These are phyloP conservation scores for Pterocles gutturalis DNA, from an alignment of 2,113 vertebrate genomes.

Conservation along the genomic window DNA sequence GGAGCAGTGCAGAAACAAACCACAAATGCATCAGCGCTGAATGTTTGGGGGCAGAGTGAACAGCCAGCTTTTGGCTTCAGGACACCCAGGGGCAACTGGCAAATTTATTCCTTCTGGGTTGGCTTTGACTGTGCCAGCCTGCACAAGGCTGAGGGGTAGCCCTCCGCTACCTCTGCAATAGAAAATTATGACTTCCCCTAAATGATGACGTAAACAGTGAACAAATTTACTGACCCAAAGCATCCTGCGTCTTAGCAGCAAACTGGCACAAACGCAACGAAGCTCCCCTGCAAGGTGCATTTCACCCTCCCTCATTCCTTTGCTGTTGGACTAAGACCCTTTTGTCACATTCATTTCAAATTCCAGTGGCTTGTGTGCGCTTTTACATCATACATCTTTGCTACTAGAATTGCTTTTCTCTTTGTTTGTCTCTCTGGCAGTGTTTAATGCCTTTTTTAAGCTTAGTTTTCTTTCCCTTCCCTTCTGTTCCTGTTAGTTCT, in stretches of 20 bases:
- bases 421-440: background rate
- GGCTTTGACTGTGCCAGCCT: background rate
- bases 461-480: background rate
- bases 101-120: background rate
- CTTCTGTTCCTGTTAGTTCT: background rate
- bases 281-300: accelerated
- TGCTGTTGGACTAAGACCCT: background rate
- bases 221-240: background rate
- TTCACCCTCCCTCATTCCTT: background rate
- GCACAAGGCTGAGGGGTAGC: background rate
- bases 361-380: background rate
- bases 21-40: accelerated
- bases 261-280: background rate
- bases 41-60: background rate
- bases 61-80: background rate
- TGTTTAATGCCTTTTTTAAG: background rate
- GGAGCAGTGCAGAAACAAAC: background rate
- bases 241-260: background rate
- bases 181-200: background rate
- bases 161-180: background rate
- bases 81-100: background rate
- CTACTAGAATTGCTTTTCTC: background rate
- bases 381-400: background rate
- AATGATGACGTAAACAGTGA: background rate
- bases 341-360: background rate